These are phyloP conservation scores for Puffinus mauretanicus DNA, from an alignment of 2,113 vertebrate species.

Conservation along the genomic window DNA sequence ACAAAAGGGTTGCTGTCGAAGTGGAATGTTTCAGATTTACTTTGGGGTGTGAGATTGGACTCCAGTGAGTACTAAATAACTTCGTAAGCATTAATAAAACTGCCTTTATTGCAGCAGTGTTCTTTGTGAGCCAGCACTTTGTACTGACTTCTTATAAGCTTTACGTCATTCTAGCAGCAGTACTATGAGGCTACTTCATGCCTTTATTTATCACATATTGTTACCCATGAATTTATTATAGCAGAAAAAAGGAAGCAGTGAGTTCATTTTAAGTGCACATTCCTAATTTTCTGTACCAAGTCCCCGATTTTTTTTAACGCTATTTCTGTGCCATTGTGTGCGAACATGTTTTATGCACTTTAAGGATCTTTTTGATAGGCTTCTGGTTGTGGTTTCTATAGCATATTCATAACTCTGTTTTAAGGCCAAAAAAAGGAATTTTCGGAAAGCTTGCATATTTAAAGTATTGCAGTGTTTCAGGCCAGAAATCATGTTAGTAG, in stretches of 20 bases:
- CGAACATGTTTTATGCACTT: not conserved
- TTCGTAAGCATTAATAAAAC: not conserved
- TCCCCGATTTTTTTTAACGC: not conserved
- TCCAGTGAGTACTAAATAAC: not conserved
- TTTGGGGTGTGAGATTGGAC: not conserved
- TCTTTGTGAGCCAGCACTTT: not conserved
- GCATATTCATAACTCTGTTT: not conserved
- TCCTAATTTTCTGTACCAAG: not conserved
- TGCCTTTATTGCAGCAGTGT: not conserved
- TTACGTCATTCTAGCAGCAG: not conserved
- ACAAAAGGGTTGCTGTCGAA: not conserved
- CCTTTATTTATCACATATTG: not conserved
- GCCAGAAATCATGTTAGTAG: not conserved
- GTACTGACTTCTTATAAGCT: not conserved
- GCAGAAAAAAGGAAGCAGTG: not conserved
- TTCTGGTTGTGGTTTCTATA: not conserved
- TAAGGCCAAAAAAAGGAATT: not conserved
- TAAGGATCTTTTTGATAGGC: not conserved
- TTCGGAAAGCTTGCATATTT: not conserved
- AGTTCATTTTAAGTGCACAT: not conserved
- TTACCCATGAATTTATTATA: not conserved
- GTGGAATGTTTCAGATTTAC: not conserved
- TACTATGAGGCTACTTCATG: not conserved
- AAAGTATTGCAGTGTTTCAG: not conserved
- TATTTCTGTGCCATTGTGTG: not conserved